phyloP scores from a whole-genome alignment of 2,797 vertebrate species.

The Pachyuromys duprasi region DNA sequence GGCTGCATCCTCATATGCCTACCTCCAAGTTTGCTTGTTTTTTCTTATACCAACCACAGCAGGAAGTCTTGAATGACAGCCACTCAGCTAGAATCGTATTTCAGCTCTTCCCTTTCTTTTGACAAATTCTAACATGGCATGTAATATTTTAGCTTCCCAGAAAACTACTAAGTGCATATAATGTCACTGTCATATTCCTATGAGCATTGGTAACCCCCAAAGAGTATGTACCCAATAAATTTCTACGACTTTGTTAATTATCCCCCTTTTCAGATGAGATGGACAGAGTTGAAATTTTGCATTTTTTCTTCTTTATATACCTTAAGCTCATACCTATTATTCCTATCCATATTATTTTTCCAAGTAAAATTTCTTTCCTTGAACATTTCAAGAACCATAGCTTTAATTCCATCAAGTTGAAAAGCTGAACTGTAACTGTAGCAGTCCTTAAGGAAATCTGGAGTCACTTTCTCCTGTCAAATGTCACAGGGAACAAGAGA shows the following conservation, averaged over 20 bases:
- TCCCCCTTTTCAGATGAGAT: background rate
- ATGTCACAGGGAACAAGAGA: background rate
- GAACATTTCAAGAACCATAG: background rate
- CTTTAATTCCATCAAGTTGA: background rate
- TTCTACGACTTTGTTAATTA: background rate
- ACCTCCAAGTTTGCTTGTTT: background rate
- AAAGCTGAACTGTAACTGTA: conserved; percentile 10
- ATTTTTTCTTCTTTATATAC: background rate
- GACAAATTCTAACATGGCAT: background rate
- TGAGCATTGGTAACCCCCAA: background rate
- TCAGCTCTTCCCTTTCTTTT: background rate
- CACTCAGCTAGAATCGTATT: background rate
- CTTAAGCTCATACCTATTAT: conserved; percentile 3
- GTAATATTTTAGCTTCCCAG: background rate
- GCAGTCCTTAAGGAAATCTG: background rate
- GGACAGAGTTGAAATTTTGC: conserved; percentile 18
- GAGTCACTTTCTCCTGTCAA: background rate
- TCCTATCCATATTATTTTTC: background rate
- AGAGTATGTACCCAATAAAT: background rate
- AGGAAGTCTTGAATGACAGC: background rate
- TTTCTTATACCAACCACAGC: background rate
- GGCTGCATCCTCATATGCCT: background rate
- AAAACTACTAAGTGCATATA: background rate
- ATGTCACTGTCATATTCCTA: background rate
- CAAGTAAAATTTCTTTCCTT: conserved; percentile 28